Evolutionary conservation across 2,113 vertebrate species (phyloP).

Genomic region (Gorilla gorilla): DNA sequence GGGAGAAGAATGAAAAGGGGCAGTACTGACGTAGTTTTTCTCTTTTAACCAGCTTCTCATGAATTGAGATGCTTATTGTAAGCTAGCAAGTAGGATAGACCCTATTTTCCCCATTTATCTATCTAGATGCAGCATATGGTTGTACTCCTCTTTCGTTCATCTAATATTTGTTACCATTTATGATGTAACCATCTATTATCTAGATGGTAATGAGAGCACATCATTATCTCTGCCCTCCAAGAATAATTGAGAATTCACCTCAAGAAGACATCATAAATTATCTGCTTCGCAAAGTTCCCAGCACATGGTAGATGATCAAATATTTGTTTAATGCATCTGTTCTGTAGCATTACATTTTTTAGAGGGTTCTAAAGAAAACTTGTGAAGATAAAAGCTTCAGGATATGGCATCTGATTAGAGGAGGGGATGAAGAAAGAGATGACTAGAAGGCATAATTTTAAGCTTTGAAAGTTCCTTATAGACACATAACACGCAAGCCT

Average conservation of each 20-base stretch:
- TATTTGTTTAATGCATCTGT: conserved; percentile 11
- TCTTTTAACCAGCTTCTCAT: background rate
- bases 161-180: background rate
- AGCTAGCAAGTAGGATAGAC: background rate
- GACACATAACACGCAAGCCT: background rate
- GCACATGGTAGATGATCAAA: background rate
- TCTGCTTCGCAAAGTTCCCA: background rate
- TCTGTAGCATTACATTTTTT: background rate
- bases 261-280: conserved; percentile 22
- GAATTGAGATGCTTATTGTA: background rate
- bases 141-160: background rate
- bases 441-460: background rate
- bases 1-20: background rate
- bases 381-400: background rate
- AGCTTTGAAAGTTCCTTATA: background rate
- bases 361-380: background rate
- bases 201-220: background rate
- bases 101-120: background rate
- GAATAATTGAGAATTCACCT: conserved; percentile 11
- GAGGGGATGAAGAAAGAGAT: background rate
- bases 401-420: background rate
- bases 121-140: background rate
- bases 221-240: background rate
- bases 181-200: background rate
- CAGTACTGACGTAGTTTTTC: background rate